Evolutionary conservation across 2,797 vertebrate species (phyloP).

Genomic region (Fistularia tabacaria): DNA sequence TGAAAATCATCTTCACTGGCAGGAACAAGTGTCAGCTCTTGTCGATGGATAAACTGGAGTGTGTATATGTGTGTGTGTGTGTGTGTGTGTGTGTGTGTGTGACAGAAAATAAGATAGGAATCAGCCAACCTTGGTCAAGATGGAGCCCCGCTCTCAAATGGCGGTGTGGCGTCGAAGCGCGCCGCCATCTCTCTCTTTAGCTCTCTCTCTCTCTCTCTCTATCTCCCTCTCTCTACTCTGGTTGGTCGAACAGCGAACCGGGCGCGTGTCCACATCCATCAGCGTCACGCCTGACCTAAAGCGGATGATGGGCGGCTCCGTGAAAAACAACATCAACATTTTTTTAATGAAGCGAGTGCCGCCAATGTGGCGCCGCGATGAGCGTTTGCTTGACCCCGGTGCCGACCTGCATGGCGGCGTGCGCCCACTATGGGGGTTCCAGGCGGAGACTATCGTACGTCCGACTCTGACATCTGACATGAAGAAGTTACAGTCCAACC

Average conservation of each 20-base stretch:
- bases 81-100: too few species aligned
- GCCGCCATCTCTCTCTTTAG: conserved; percentile 22
- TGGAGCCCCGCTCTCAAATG: conserved; percentile 56
- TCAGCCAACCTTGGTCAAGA: conserved; percentile 51
- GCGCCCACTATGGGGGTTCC: neutral
- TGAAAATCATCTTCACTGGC: conserved; percentile 44
- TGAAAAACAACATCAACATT: conserved; percentile 15
- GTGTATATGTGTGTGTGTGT: too few species aligned
- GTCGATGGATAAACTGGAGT: conserved; percentile 31
- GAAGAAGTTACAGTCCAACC: too few species aligned
- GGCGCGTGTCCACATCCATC: conserved; percentile 51
- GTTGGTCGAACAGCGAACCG: conserved; percentile 23
- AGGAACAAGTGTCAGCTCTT: conserved; percentile 17
- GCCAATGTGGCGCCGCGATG: conserved; percentile 17
- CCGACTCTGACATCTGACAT: too few species aligned
- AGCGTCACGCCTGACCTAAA: conserved; percentile 37
- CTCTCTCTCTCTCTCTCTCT: too few species aligned
- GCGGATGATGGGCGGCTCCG: conserved; percentile 24
- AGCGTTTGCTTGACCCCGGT: conserved; percentile 15
- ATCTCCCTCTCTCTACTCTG: too few species aligned
- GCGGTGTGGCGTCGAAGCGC: conserved; percentile 36
- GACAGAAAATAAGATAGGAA: conserved; percentile 39
- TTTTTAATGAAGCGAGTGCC: conserved; percentile 40
- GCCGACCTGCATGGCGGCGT: conserved; percentile 3
- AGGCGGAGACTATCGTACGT: too few species aligned